Percentiles rank a stretch among this genome's conserved stretches.
Conservation (phyloP, 92 coral and sea anemone genomes). For the Galaxea fascicularis region DNA sequence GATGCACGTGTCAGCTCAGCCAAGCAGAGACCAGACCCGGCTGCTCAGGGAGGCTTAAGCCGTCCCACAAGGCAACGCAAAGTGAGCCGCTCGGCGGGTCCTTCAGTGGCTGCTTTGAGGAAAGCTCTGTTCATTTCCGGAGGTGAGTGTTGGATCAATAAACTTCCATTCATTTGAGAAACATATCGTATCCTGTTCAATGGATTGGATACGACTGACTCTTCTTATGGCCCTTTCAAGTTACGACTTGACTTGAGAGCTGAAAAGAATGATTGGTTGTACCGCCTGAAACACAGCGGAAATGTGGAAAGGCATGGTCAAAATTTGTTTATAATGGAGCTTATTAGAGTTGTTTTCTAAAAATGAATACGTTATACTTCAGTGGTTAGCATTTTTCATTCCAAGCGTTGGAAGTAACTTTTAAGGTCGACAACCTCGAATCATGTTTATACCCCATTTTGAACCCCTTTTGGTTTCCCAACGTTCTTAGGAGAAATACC, state of each 20-base stretch:
- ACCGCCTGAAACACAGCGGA: too few species aligned
- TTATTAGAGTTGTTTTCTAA: too few species aligned
- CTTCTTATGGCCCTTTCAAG: too few species aligned
- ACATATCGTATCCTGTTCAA: neutral
- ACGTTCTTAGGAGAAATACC: constrained; percentile 61
- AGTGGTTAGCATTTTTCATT: neutral
- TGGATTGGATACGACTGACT: neutral
- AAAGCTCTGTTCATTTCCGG: constrained; percentile 80
- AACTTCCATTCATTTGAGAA: neutral
- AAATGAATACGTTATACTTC: too few species aligned
- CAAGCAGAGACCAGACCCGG: constrained; percentile 53
- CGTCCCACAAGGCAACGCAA: constrained; percentile 65
- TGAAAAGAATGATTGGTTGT: too few species aligned
- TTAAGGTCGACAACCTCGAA: neutral
- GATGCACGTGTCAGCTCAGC: constrained; percentile 93
- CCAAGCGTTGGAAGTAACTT: neutral
- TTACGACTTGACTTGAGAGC: too few species aligned
- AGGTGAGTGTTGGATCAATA: constrained; percentile 49
- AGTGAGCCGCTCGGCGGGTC: constrained; percentile 83
- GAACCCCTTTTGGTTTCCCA: neutral
- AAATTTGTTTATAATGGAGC: too few species aligned
- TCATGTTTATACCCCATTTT: neutral
- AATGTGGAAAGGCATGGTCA: too few species aligned
- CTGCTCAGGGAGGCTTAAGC: constrained; percentile 1
- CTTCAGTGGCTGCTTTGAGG: constrained; percentile 71